These are phyloP conservation scores for Chrysogorgia sp. DNA, from an alignment of 92 coral and sea anemone species.

Conservation along the genomic window DNA sequence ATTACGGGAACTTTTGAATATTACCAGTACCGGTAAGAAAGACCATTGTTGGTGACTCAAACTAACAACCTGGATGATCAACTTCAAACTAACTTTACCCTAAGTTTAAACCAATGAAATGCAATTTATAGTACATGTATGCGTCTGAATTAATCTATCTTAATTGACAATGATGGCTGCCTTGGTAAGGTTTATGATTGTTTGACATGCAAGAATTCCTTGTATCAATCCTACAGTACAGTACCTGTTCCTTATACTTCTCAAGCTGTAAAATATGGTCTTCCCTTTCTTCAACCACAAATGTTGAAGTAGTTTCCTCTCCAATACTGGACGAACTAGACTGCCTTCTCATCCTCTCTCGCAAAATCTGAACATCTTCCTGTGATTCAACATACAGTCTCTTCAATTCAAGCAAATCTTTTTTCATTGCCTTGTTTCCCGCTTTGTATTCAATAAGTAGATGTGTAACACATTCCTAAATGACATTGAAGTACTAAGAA, in stretches of 20 bases:
- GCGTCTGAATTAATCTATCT: too few relatives aligned
- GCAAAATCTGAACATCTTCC: conserved; percentile 82
- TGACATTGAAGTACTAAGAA: neutral
- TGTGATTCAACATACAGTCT: conserved; percentile 90
- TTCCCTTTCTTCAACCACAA: conserved; percentile 72
- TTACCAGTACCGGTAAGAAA: too few relatives aligned
- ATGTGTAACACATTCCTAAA: conserved; percentile 75
- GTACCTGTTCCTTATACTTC: conserved; percentile 79
- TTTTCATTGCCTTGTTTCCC: conserved; percentile 81
- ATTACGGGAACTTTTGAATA: too few relatives aligned
- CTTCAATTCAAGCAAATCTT: conserved; percentile 79
- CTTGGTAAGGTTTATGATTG: too few relatives aligned
- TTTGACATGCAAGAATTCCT: too few relatives aligned
- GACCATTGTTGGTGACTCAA: neutral
- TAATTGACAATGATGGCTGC: too few relatives aligned
- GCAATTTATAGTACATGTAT: too few relatives aligned
- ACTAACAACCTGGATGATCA: neutral
- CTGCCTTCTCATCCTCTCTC: conserved; percentile 80
- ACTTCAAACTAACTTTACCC: too few relatives aligned
- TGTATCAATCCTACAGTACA: neutral
- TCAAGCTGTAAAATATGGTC: conserved; percentile 77
- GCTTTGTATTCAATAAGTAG: conserved; percentile 78
- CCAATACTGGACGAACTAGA: conserved; percentile 29
- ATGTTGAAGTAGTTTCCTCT: conserved; percentile 50
- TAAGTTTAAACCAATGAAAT: too few relatives aligned